phyloP scores from a whole-genome alignment of 2,113 vertebrate genomes.

The Chitala chitala region DNA sequence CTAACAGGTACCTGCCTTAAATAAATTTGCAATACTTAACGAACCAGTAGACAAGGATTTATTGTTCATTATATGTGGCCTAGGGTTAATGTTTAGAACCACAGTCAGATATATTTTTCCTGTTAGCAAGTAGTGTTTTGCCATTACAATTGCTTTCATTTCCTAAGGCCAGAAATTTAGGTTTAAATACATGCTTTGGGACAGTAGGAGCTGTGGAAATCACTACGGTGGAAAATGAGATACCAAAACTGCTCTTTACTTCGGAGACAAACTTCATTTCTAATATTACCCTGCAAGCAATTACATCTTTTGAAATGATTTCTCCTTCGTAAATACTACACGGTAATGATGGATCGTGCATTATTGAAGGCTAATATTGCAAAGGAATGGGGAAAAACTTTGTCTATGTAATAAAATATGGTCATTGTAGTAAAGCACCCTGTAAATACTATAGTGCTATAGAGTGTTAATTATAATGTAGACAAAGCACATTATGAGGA shows the following conservation, averaged over 20 bases:
- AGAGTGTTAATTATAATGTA: not conserved
- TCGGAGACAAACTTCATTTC: not conserved
- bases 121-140: not conserved
- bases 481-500: not conserved
- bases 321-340: slow-evolving; percentile 10
- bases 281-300: not conserved
- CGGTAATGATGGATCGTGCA: not conserved
- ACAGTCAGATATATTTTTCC: not conserved
- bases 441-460: not conserved
- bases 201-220: slow-evolving; percentile 3
- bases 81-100: not conserved
- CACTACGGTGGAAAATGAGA: slow-evolving; percentile 7
- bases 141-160: not conserved
- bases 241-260: not conserved
- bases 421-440: not conserved
- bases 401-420: not conserved
- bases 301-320: not conserved
- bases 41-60: not conserved
- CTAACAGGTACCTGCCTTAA: not conserved
- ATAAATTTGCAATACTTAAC: not conserved
- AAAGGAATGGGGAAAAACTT: not conserved
- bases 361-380: slow-evolving; percentile 4
- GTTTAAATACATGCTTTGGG: not conserved
- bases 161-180: not conserved
- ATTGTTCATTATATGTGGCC: not conserved